Evolutionary conservation across 2,113 vertebrate genomes (phyloP), one percentile per base, ranked within the genome.

Genomic region (Pseudorhombus dupliciocellatus): DNA sequence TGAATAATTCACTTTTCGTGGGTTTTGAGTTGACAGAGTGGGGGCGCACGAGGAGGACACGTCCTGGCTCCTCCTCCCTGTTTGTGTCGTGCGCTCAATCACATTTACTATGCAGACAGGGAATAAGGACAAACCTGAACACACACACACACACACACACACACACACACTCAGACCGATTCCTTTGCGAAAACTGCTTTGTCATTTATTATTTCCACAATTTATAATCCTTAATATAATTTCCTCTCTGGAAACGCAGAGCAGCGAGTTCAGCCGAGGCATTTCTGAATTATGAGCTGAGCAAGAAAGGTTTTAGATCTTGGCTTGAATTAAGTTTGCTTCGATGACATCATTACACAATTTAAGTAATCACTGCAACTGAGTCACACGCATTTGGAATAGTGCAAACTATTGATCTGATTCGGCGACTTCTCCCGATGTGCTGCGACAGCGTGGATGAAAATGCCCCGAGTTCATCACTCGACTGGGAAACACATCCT

Each of bases 401-500:
- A 83, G 86, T 77, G 81, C 58, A 75, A 73, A 73, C 60, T 84
- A 86, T 90, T 66, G 87, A 90, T 89, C 75, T 73, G 31, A 76
- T 81, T 86, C 80, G 58, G 73, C 70, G 73, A 85, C 54, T 59
- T 81, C 80, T 58, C 34, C 62, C 31, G 4, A 77, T 34, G 53
- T 14, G 10, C 66, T 62, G 66, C 77, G 78, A 83, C 77, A 70
- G 60, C 74, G 57, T 21, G 50, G 77, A 87, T 78, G 72, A 84
- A 81, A 86, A 86, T 67, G 76, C 84, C 66, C 63, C 25, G 58
- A 88, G 80, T 82, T 86, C 90, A 92, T 89, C 86, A 82, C 85
- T 73, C 10, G 55, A 82, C 82, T 74, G 76, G 59, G 81, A 86
- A 88, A 86, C 77, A 87, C 89, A 91, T 92, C 90, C 90, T 91